These are phyloP conservation scores for Bombyx mori DNA, from an alignment of 1,140 invertebrate genomes.

Conservation along the genomic window ASM3026992v2 NC_085107.1:16671501-16672000, in stretches of 20 bases:
- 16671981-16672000: too few species aligned
- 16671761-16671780: slow-evolving; percentile 11
- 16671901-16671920: neutral
- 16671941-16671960: too few species aligned
- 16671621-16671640: neutral
- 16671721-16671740: slow-evolving; percentile 34
- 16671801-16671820: neutral
- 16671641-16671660: neutral
- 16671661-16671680: neutral
- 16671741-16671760: slow-evolving; percentile 19
- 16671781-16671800: slow-evolving; percentile 10
- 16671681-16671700: slow-evolving; percentile 1
- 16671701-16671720: slow-evolving; percentile 28
- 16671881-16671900: slow-evolving; percentile 4
- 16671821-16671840: slow-evolving; percentile 11
- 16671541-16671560: too few species aligned
- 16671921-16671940: too few species aligned
- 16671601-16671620: neutral
- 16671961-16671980: too few species aligned
- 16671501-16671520: too few species aligned
- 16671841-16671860: slow-evolving; percentile 5
- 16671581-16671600: too few species aligned
- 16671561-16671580: too few species aligned
- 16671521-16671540: too few species aligned
- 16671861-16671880: slow-evolving; percentile 6